Evolutionary conservation across 2,888 invertebrate species (phyloP).

Genomic region (Actias luna): DNA sequence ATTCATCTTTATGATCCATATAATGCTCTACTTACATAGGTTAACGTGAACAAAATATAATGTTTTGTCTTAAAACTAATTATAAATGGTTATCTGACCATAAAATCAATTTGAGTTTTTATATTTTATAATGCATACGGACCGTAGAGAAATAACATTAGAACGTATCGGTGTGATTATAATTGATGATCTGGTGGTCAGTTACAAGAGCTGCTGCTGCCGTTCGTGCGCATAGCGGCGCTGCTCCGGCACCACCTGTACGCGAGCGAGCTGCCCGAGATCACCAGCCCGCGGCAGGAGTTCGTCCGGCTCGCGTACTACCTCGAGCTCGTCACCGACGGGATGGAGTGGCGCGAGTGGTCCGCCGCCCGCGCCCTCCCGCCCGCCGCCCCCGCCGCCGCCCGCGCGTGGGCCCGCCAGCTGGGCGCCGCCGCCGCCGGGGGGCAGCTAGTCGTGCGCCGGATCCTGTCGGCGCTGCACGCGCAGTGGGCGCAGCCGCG

Average conservation of each 20-base stretch:
- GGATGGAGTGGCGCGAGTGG: constrained; percentile 49
- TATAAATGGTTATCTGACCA: too few relatives aligned
- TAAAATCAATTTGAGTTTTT: too few relatives aligned
- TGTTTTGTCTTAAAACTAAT: too few relatives aligned
- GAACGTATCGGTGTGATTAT: too few relatives aligned
- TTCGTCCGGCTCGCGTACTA: constrained; percentile 90
- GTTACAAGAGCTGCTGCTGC: constrained; percentile 90
- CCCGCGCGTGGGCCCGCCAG: constrained; percentile 54
- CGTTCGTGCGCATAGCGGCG: constrained; percentile 92
- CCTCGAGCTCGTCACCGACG: constrained; percentile 82
- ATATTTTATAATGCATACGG: too few relatives aligned
- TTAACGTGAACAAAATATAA: too few relatives aligned
- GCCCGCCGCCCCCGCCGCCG: constrained; percentile 31
- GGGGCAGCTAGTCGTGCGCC: constrained; percentile 79
- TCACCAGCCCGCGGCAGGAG: constrained; percentile 85
- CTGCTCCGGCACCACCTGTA: constrained; percentile 92
- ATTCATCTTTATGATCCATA: too few relatives aligned
- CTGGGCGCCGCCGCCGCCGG: constrained; percentile 53
- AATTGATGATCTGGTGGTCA: constrained; percentile 42
- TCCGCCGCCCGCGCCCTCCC: constrained; percentile 43
- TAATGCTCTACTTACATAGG: too few relatives aligned
- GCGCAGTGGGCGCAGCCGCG: constrained; percentile 91
- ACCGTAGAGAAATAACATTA: too few relatives aligned
- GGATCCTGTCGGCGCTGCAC: constrained; percentile 88
- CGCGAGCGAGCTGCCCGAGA: constrained; percentile 87